Percentiles rank a stretch among this genome's conserved stretches.
phyloP scores from a whole-genome alignment of 2,888 invertebrate genomes.

The Aproaerema taeniolella region DNA sequence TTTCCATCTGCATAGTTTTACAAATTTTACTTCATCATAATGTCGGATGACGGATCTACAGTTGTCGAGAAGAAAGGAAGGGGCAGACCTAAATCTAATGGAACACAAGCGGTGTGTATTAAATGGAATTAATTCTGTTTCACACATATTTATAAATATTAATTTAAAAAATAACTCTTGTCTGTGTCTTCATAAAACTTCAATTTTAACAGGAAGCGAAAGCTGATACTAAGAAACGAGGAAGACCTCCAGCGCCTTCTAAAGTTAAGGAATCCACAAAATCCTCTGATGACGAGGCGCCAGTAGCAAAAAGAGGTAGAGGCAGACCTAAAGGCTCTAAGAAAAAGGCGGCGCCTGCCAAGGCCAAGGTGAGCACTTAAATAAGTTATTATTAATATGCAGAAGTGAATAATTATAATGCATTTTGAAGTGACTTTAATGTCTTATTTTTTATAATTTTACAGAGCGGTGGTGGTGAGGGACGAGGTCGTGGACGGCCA shows the following conservation, averaged over 20 bases:
- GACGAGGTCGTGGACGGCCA: conserved; percentile 65
- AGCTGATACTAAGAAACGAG: conserved; percentile 67
- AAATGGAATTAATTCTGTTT: neutral
- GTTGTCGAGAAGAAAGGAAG: conserved; percentile 73
- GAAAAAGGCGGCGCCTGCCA: conserved; percentile 65
- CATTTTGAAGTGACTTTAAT: neutral
- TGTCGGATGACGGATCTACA: conserved; percentile 75
- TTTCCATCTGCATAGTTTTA: conserved; percentile 33
- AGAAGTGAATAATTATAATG: neutral
- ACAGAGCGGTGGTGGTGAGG: conserved; percentile 59
- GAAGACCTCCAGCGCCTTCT: conserved; percentile 56
- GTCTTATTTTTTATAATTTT: conserved; percentile 8
- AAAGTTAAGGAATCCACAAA: conserved; percentile 73
- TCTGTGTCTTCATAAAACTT: no score
- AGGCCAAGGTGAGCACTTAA: conserved; percentile 51
- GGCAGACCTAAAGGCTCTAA: conserved; percentile 76
- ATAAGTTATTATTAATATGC: neutral
- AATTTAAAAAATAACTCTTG: no score
- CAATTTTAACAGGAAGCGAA: conserved; percentile 57
- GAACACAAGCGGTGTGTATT: conserved; percentile 59
- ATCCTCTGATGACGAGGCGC: conserved; percentile 72
- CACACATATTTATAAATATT: no score
- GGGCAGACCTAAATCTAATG: conserved; percentile 72
- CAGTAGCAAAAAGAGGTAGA: conserved; percentile 73
- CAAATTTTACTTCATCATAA: conserved; percentile 35